These are phyloP conservation scores for Equus przewalskii DNA, from an alignment of 2,113 vertebrate genomes.

Conservation along the genomic window DNA sequence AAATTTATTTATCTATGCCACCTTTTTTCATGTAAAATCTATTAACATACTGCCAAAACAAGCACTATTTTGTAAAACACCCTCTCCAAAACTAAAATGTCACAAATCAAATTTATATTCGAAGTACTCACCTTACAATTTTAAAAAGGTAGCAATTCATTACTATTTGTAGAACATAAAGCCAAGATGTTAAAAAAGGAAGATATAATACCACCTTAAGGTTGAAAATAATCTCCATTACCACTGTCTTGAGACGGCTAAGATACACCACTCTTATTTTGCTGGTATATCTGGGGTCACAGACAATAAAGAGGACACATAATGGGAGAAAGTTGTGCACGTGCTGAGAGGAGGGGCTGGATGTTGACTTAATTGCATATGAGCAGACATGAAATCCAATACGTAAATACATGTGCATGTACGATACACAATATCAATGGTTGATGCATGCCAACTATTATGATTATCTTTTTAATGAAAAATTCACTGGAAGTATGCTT, in stretches of 20 bases:
- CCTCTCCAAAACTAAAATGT: conserved; percentile 5
- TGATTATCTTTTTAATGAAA: conserved; percentile 1
- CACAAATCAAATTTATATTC: conserved; percentile 13
- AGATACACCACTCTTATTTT: conserved; percentile 2
- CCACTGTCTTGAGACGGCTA: background rate
- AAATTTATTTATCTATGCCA: background rate
- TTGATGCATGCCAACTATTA: background rate
- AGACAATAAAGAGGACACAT: background rate
- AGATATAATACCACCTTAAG: background rate
- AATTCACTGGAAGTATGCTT: background rate
- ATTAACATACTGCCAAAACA: background rate
- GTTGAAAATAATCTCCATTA: background rate
- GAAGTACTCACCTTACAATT: background rate
- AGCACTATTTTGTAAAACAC: background rate
- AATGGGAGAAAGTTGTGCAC: background rate
- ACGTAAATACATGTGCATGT: background rate
- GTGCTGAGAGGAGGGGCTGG: background rate
- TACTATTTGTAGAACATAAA: conserved; percentile 8
- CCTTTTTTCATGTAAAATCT: background rate
- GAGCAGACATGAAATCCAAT: background rate
- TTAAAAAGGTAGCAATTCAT: background rate
- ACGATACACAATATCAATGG: background rate
- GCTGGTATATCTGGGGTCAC: background rate
- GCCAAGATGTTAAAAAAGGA: background rate
- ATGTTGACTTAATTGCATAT: background rate